phyloP scores from a whole-genome alignment of 2,113 vertebrate species.

The Chloropsis hardwickii region DNA sequence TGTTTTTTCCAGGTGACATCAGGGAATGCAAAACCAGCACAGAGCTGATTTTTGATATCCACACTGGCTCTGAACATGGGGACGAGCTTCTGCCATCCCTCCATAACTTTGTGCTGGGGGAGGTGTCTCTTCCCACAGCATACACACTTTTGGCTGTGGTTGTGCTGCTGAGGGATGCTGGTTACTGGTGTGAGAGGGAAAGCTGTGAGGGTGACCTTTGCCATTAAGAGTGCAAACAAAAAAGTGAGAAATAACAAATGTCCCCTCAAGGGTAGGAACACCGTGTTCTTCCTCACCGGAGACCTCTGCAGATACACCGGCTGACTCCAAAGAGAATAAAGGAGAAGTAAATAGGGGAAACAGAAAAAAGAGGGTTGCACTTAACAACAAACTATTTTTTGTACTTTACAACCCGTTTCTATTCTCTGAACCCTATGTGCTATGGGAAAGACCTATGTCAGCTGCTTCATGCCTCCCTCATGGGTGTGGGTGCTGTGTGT shows the following conservation, averaged over 20 bases:
- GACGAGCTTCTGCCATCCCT: not conserved
- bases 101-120: no score
- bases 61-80: rapidly evolving
- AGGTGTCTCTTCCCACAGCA: no score
- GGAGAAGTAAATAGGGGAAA: slow-evolving; percentile 62
- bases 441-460: not conserved
- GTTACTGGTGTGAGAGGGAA: not conserved
- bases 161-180: not conserved
- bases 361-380: not conserved
- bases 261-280: not conserved
- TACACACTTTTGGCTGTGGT: not conserved
- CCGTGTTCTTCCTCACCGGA: not conserved
- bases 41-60: not conserved
- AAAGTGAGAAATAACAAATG: slow-evolving; percentile 16
- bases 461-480: not conserved
- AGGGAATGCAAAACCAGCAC: not conserved
- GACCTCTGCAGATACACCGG: not conserved
- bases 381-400: not conserved
- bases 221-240: not conserved
- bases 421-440: not conserved
- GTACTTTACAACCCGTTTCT: not conserved
- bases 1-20: not conserved
- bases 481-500: not conserved
- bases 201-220: not conserved
- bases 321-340: slow-evolving; percentile 31